A percentile compares a stretch with the other conserved stretches of the same genome.
phyloP scores from a whole-genome alignment of 2,113 vertebrate genomes.

The Malurus alboscapulatus region DNA sequence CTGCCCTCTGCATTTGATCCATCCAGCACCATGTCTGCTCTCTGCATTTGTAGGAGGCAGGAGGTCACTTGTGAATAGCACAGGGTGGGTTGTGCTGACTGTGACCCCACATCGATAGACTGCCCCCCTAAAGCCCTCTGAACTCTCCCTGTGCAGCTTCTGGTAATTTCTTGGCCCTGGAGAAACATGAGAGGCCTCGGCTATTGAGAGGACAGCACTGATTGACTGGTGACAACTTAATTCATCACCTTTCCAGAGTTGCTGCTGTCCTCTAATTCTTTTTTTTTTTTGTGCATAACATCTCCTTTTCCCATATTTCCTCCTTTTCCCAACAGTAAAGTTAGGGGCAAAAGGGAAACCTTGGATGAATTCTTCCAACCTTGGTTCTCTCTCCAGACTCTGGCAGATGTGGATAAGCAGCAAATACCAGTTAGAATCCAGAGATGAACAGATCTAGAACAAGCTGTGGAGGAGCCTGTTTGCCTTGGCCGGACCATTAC shows the following conservation, averaged over 20 bases:
- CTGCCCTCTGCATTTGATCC: not conserved
- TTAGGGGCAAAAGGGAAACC: not conserved
- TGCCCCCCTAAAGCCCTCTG: not conserved
- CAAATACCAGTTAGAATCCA: not conserved
- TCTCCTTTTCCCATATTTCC: not conserved
- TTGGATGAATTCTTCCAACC: not conserved
- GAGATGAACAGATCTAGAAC: not conserved
- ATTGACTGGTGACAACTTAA: not conserved
- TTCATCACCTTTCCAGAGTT: not conserved
- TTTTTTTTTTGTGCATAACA: not conserved
- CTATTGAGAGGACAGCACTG: not conserved
- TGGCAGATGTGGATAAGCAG: not conserved
- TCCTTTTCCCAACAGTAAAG: not conserved
- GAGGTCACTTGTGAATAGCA: not conserved
- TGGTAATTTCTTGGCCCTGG: not conserved
- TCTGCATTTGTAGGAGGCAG: not conserved
- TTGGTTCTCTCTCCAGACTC: not conserved
- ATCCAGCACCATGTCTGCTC: not conserved
- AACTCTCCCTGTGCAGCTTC: not conserved
- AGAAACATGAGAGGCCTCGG: not conserved
- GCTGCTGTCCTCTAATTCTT: not conserved
- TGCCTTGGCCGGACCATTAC: not conserved
- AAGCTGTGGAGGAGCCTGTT: not conserved
- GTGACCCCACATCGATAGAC: accelerated
- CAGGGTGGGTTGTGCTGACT: not conserved